phyloP scores from a whole-genome alignment of 2,113 vertebrate genomes.

The Mesoclemmys tuberculata region DNA sequence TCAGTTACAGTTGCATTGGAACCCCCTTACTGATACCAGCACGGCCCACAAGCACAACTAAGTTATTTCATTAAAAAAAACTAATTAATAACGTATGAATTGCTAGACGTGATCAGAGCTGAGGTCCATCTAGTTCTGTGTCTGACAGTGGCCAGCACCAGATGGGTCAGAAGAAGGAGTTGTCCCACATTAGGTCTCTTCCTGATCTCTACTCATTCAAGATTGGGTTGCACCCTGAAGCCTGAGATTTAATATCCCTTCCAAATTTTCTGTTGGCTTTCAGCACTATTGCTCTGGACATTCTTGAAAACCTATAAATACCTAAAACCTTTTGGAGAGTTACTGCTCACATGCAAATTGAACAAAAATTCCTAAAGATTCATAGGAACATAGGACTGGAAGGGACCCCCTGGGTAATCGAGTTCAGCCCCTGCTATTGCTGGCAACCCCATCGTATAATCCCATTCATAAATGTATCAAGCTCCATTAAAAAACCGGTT shows the following conservation, averaged over 20 bases:
- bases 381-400: too few species aligned
- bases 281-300: not conserved
- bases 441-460: too few species aligned
- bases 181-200: not conserved
- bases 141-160: not conserved
- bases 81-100: not conserved
- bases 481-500: too few species aligned
- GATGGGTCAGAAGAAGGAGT: not conserved
- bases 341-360: not conserved
- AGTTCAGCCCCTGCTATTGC: too few species aligned
- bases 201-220: not conserved
- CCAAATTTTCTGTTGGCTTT: not conserved
- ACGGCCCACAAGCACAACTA: rapidly evolving
- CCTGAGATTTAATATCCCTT: not conserved
- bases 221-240: not conserved
- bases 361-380: not conserved
- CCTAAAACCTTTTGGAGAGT: not conserved
- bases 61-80: rapidly evolving
- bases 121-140: not conserved
- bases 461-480: too few species aligned
- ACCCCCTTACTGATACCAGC: rapidly evolving
- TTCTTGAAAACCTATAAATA: not conserved
- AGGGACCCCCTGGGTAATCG: too few species aligned
- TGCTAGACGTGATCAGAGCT: not conserved
- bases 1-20: rapidly evolving